Evolutionary conservation across 2,113 vertebrate genomes (phyloP).

Genomic region (Oryzias woworae): DNA sequence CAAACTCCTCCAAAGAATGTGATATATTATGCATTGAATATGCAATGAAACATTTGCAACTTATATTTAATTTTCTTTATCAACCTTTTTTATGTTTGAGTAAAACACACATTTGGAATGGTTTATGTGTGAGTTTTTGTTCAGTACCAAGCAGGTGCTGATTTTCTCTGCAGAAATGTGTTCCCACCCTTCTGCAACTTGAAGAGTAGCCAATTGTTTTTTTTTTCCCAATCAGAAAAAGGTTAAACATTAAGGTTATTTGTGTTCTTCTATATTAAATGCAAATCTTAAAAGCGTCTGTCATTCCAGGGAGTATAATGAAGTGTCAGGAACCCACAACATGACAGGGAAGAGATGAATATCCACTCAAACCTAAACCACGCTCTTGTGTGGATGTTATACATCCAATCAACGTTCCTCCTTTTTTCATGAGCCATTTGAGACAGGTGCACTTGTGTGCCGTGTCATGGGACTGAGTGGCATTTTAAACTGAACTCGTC

Average conservation of each 20-base stretch:
- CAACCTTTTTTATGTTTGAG: no score
- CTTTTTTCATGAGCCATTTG: slow-evolving; percentile 27
- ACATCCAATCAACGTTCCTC: slow-evolving; percentile 43
- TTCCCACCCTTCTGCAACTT: slow-evolving; percentile 5
- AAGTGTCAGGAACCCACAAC: slow-evolving; percentile 30
- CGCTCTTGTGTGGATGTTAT: slow-evolving; percentile 38
- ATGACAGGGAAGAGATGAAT: slow-evolving; percentile 50
- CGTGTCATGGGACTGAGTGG: slow-evolving; percentile 44
- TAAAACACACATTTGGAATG: no score
- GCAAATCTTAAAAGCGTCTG: slow-evolving; percentile 25
- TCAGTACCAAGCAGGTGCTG: not conserved
- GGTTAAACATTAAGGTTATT: slow-evolving; percentile 42
- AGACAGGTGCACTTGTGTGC: slow-evolving; percentile 44
- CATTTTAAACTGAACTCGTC: slow-evolving; percentile 52
- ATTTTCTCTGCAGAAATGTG: slow-evolving; percentile 20
- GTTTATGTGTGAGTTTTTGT: no score
- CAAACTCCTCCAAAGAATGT: no score
- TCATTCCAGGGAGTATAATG: slow-evolving; percentile 27
- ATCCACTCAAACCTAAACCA: slow-evolving; percentile 49
- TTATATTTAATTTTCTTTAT: no score
- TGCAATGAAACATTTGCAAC: no score
- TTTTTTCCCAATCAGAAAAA: slow-evolving; percentile 26
- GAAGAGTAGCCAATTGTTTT: slow-evolving; percentile 22
- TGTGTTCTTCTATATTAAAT: slow-evolving; percentile 28
- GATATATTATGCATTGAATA: no score